phyloP scores from a whole-genome alignment of 2,797 vertebrate species.

The Pterois miles region DNA sequence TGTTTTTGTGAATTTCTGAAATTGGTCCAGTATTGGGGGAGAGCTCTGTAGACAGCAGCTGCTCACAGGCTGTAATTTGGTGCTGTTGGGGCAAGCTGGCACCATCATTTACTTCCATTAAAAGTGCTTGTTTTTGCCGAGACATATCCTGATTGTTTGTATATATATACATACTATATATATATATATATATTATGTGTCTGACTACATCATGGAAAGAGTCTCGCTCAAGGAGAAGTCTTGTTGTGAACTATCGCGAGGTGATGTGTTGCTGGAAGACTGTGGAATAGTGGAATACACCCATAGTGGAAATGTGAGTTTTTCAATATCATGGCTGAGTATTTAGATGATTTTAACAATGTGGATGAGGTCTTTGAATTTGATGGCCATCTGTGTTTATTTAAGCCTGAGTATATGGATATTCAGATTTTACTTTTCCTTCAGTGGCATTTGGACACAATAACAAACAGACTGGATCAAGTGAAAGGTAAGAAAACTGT shows the following conservation, averaged over 20 bases:
- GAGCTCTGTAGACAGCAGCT: not conserved
- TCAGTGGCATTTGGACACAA: not conserved
- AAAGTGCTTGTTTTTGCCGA: not conserved
- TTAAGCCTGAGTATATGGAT: not conserved
- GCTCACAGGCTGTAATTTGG: not conserved
- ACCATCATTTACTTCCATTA: not conserved
- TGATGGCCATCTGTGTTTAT: not conserved
- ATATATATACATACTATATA: too few species aligned
- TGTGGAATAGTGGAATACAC: accelerated
- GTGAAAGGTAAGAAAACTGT: not conserved
- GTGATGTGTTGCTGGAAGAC: not conserved
- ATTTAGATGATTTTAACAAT: not conserved
- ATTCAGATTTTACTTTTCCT: not conserved
- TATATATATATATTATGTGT: too few species aligned
- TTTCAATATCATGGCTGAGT: not conserved
- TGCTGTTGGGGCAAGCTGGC: not conserved
- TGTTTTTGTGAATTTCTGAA: not conserved
- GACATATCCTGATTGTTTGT: not conserved
- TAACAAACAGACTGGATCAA: not conserved
- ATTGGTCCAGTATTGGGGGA: not conserved
- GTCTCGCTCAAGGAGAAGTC: too few species aligned
- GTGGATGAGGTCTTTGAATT: not conserved
- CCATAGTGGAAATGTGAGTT: accelerated
- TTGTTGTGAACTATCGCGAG: accelerated
- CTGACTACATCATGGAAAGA: not conserved